These are phyloP conservation scores for Holocentrus rufus DNA, from an alignment of 2,797 vertebrate species.

Conservation along the genomic window DNA sequence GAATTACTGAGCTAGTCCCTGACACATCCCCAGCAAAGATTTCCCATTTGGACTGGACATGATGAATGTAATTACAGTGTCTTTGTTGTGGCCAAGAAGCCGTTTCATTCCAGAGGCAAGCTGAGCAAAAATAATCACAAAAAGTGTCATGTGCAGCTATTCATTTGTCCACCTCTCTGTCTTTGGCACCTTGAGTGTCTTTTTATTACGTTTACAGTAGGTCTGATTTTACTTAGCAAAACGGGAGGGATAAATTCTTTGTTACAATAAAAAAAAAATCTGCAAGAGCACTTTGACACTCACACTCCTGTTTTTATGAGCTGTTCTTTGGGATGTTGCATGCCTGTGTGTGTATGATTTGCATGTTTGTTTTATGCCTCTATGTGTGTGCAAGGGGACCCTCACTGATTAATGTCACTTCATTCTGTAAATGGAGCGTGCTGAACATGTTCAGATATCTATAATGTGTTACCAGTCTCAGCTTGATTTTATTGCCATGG, in stretches of 20 bases:
- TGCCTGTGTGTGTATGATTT: slow-evolving; percentile 58
- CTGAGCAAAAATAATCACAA: slow-evolving; percentile 65
- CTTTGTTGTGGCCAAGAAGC: slow-evolving; percentile 50
- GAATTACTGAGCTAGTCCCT: slow-evolving; percentile 30
- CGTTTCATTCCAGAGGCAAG: slow-evolving; percentile 53
- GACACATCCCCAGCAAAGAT: slow-evolving; percentile 21
- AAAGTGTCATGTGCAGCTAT: slow-evolving; percentile 57
- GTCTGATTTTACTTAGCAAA: slow-evolving; percentile 50
- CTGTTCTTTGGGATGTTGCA: slow-evolving; percentile 31
- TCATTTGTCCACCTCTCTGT: slow-evolving; percentile 53
- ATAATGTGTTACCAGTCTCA: slow-evolving; percentile 75
- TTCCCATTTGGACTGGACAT: slow-evolving; percentile 24
- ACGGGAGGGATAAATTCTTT: slow-evolving; percentile 44
- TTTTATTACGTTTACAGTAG: slow-evolving; percentile 48
- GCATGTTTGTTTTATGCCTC: slow-evolving; percentile 69
- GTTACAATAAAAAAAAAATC: slow-evolving; percentile 40
- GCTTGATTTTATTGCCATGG: slow-evolving; percentile 79
- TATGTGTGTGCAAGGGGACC: slow-evolving; percentile 62
- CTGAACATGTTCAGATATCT: slow-evolving; percentile 75
- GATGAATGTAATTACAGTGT: background rate
- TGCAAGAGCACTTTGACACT: slow-evolving; percentile 42
- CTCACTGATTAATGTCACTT: slow-evolving; percentile 77
- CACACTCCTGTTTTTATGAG: slow-evolving; percentile 32
- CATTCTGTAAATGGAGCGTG: slow-evolving; percentile 75
- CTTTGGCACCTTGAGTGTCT: slow-evolving; percentile 48